phyloP scores from a whole-genome alignment of 2,888 invertebrate species.

The Pogonocherus hispidulus region DNA sequence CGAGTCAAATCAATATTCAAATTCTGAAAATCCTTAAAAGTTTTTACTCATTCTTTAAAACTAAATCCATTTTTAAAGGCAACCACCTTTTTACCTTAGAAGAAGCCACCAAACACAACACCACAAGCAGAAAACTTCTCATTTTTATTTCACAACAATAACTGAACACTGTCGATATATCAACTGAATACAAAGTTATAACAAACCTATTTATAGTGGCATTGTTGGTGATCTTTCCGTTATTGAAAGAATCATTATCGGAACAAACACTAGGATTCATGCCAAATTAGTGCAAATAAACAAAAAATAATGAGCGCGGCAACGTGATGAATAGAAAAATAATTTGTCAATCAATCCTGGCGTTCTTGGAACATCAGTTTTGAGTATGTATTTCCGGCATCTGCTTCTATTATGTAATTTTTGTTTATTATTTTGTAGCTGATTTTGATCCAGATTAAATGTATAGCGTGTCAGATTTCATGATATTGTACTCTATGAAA shows the following conservation, averaged over 20 bases:
- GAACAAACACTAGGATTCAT: constrained; percentile 57
- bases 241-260: constrained; percentile 35
- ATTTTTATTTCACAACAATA: constrained; percentile 28
- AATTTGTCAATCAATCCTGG: constrained; percentile 53
- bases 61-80: too few species aligned
- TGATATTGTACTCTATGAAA: too few species aligned
- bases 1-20: too few species aligned
- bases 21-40: too few species aligned
- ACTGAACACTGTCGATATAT: neutral
- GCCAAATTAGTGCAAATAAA: constrained; percentile 54
- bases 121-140: constrained; percentile 28
- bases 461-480: too few species aligned
- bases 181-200: neutral
- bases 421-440: neutral
- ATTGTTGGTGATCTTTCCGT: constrained; percentile 23
- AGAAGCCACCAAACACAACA: constrained; percentile 29
- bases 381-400: constrained; percentile 32
- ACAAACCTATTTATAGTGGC: constrained; percentile 20
- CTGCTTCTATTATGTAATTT: constrained; percentile 31
- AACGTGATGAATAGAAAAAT: constrained; percentile 46
- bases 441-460: too few species aligned
- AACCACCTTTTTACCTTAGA: constrained; percentile 32
- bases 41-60: too few species aligned
- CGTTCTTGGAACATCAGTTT: constrained; percentile 33
- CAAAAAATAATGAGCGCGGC: constrained; percentile 41